Conservation (phyloP, 2,888 invertebrate genomes). For the Himalopsyche anomala region DNA sequence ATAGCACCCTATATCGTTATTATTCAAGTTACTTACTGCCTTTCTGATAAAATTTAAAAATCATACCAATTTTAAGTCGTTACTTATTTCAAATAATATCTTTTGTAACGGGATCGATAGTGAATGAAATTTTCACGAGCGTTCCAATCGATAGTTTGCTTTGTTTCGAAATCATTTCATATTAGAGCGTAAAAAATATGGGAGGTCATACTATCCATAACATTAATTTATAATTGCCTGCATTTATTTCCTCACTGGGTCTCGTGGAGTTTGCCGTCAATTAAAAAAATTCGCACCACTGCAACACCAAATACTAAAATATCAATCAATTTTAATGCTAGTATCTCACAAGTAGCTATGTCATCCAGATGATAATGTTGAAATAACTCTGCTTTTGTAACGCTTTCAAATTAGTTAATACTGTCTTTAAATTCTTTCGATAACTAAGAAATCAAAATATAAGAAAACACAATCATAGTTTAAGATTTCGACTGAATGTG, state of each 20-base stretch:
- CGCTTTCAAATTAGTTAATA: too few species aligned
- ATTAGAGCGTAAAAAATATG: not conserved
- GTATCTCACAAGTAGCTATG: too few species aligned
- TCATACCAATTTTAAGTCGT: not conserved
- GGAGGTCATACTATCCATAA: not conserved
- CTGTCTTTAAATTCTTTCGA: too few species aligned
- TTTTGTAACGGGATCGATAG: not conserved
- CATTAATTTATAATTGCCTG: constrained; percentile 35
- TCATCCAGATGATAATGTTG: too few species aligned
- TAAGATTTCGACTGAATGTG: too few species aligned
- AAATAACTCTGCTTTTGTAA: too few species aligned
- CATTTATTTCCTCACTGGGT: constrained; percentile 17
- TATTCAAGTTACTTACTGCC: not conserved
- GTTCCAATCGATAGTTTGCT: not conserved
- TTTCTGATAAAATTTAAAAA: not conserved
- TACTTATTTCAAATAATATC: not conserved
- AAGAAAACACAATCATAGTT: too few species aligned
- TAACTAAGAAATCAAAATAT: too few species aligned
- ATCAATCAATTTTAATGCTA: too few species aligned
- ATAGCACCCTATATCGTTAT: too few species aligned
- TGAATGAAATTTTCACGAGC: not conserved
- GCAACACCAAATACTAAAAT: too few species aligned
- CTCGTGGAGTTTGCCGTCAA: not conserved
- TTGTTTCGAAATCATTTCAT: constrained; percentile 28
- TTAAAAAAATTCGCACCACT: constrained; percentile 5